Evolutionary conservation across 2,797 vertebrate genomes (phyloP).

Genomic region (Delichon dasypus): DNA sequence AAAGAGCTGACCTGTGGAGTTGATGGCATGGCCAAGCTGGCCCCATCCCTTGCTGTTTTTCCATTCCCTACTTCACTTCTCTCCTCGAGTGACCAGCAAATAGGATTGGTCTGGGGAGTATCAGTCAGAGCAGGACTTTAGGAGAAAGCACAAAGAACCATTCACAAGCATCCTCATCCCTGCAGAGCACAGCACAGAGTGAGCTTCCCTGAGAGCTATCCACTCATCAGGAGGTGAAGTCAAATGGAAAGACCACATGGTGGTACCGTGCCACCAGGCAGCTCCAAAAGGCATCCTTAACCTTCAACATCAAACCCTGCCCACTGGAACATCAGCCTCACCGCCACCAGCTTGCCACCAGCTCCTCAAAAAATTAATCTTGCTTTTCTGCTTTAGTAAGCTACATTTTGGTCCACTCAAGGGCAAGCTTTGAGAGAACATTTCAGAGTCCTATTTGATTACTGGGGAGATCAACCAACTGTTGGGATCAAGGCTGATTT

Average conservation of each 20-base stretch:
- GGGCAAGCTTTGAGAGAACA: neutral
- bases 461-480: neutral
- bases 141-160: neutral
- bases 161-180: accelerated
- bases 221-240: neutral
- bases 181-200: neutral
- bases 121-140: neutral
- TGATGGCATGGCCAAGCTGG: neutral
- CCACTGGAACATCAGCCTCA: neutral
- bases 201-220: neutral
- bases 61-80: neutral
- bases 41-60: neutral
- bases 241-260: neutral
- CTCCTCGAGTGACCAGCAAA: accelerated
- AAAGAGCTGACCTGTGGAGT: neutral
- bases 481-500: neutral
- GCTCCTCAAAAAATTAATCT: neutral
- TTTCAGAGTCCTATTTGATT: neutral
- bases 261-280: neutral
- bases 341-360: neutral
- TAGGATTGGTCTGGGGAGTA: neutral
- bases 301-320: neutral
- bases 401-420: neutral
- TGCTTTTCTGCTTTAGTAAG: neutral
- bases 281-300: neutral